Evolutionary conservation across 2,888 invertebrate genomes (phyloP), one percentile per base, ranked within the genome.

Genomic region (Himalopsyche kuldschensis): DNA sequence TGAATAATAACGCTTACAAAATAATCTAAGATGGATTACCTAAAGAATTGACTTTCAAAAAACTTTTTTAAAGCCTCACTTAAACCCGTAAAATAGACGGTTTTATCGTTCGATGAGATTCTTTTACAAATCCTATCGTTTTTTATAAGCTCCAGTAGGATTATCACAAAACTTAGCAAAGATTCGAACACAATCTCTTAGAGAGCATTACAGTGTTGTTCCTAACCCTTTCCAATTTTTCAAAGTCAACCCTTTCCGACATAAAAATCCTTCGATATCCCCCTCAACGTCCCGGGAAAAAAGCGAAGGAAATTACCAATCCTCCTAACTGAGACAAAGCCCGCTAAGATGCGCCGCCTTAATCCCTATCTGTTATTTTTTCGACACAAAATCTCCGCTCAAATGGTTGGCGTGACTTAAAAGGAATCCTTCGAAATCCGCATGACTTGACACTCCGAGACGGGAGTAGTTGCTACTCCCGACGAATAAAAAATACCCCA

Each of bases 201-300:
- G 91, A 92, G 92, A 91, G 92, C 90, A 92, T 92, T 92, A 92
- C 92, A 91, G 91, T 91, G 92, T 91, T 91, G 90, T 69, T 89
- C 90, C 88, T 82, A 86, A 86, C 86, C 86, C 89, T 88, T 88
- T 87, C 88, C 90, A 91, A 91, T 92, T 92, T 92, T 90, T 92
- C 91, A 91, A 91, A 91, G 91, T 91, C 86, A 82, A 85, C 85
- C 86, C 84, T 86, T 77, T 84, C 80, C 81, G 81, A 80, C 80
- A 81, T 84, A 91, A 91, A 91, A 91, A 90, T 90, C 90, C 90
- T 90, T 80, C 80, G 82, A 82, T 76, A 75, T 63, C 79, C 55
- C 77, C 75, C 79, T 27, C 48, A 20, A 76, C n/a, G 20, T 79
- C 75, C 55, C 77, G 80, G 46, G 47, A 79, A 82, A 84, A 84